Base-by-base conservation (phyloP, 2,113 vertebrate species). In the Leucopsar rothschildi region DNA sequence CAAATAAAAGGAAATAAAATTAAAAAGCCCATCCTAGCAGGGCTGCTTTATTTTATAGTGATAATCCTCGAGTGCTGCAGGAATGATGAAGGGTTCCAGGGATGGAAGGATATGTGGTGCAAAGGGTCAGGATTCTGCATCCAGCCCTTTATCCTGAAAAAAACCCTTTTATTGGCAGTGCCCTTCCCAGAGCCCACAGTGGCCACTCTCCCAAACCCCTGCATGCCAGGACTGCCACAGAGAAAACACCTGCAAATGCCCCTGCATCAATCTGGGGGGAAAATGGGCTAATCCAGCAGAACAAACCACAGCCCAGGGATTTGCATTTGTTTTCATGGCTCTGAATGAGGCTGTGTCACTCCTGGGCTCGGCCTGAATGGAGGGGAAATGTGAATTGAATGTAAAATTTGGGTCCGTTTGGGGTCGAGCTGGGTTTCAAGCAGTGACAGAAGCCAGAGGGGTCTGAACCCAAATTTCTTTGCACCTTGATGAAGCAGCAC, bases 271-370 rank as follows among this genome's bases (percentile, higher is more conserved):
- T 44, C 14, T 68, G 75, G 52, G 80, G 53, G 49, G 8, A 1
- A 17, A 75, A 42, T 0, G 11, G 45, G 63, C 66, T 70, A 73
- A 95, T 73, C 66, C 87, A 80, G 78, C 50, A 89, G 50, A 82
- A 85, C 65, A 91, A 86, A 55, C 70, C 66, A 2, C 20, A 18
- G 78, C 84, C 9, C 39, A 10, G 20, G 70, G 83, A 82, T 93
- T 82, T 93, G 88, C 82, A 81, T 95, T 84, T 91, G 93, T 82
- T 92, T 85, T 31, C 91, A 76, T 28, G 24, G 55, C 89, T 25
- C 33, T 60, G 29, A 87, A 87, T 21, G 81, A 72, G 42, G 37
- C 73, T 28, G 55, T 49, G 59, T 35, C 91, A 60, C 49, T 49
- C 57, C 35, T 40, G 37, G 77, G 35, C 76, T 64, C 0, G 1